Percentiles rank a stretch among this genome's conserved stretches.
Conservation (phyloP, 2,113 vertebrate species). For the Cairina moschata region DNA sequence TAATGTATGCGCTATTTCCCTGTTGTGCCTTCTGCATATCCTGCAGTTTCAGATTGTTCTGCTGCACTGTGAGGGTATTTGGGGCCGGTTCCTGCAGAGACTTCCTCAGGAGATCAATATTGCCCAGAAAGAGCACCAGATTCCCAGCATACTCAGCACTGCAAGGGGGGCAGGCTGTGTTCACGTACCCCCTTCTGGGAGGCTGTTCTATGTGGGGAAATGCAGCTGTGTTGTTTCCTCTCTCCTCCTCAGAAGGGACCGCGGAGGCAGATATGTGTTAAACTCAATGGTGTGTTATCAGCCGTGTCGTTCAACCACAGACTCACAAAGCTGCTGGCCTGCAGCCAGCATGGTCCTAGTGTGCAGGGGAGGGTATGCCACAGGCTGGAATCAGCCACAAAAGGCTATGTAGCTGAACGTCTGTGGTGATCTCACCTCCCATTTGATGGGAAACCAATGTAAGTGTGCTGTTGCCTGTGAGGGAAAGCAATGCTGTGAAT, state of each 20-base stretch:
- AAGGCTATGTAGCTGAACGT: background rate
- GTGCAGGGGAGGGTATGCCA: background rate
- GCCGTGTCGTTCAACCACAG: background rate
- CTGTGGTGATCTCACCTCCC: background rate
- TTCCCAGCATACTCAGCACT: background rate
- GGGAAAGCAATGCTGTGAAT: background rate
- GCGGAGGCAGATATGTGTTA: background rate
- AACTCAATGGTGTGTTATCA: background rate
- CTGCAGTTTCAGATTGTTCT: background rate
- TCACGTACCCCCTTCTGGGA: too few relatives aligned
- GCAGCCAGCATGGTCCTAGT: background rate
- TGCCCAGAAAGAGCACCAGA: background rate
- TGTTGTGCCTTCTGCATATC: background rate
- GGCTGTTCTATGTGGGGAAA: background rate
- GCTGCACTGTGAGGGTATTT: background rate
- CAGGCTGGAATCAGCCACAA: background rate
- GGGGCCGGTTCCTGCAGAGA: background rate
- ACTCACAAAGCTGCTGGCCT: rapidly evolving
- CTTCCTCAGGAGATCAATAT: rapidly evolving
- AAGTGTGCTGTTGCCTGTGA: background rate
- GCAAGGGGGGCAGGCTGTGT: rapidly evolving
- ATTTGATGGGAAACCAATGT: background rate
- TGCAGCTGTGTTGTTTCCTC: background rate
- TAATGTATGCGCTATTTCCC: background rate
- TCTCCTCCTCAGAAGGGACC: background rate